A percentile compares a stretch with the other conserved stretches of the same genome.
phyloP scores from a whole-genome alignment of 2,888 invertebrate species.

The Dinocampus coccinellae region DNA sequence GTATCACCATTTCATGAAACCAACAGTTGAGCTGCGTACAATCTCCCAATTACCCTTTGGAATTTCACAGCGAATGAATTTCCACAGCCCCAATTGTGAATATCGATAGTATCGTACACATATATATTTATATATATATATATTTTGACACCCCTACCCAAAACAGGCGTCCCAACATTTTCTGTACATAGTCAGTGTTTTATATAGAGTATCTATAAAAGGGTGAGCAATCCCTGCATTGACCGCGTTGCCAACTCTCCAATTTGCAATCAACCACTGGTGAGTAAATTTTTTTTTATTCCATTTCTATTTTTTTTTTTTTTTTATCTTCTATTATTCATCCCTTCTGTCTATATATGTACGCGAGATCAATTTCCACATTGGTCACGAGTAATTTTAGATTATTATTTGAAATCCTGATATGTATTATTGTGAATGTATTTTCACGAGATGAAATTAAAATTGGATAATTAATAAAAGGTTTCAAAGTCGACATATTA shows the following conservation, averaged over 20 bases:
- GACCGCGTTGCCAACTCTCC: constrained; percentile 28
- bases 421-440: background rate
- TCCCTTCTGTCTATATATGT: too few relatives aligned
- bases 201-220: background rate
- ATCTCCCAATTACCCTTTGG: background rate
- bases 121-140: too few relatives aligned
- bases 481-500: too few relatives aligned
- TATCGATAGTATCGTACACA: background rate
- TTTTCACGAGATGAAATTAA: background rate
- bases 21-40: background rate
- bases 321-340: background rate
- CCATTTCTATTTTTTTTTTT: constrained; percentile 18
- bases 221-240: constrained; percentile 1
- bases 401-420: constrained; percentile 25
- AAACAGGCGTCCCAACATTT: too few relatives aligned
- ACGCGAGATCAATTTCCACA: constrained; percentile 37
- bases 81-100: constrained; percentile 5
- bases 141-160: too few relatives aligned
- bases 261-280: constrained; percentile 40
- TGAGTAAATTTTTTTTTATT: constrained; percentile 25
- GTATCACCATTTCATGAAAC: too few relatives aligned
- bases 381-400: constrained; percentile 41
- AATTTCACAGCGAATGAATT: background rate
- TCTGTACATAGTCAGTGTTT: background rate
- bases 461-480: background rate